Evolutionary conservation across 1,140 invertebrate genomes (phyloP).

Genomic region (Drosophila parabipectinata): DNA sequence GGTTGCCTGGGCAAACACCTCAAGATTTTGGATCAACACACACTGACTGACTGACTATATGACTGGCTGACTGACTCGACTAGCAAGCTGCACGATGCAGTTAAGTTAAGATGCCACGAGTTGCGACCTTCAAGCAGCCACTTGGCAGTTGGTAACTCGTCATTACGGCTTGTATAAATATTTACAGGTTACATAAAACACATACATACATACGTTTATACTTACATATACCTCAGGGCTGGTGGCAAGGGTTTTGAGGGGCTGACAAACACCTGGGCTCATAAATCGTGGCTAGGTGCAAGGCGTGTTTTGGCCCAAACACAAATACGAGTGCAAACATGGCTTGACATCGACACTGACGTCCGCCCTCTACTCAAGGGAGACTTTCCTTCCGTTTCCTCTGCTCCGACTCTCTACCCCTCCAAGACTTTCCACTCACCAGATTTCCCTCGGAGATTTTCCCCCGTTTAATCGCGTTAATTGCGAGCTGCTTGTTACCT

Average conservation of each 20-base stretch:
- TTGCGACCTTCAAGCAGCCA: slow-evolving; percentile 51
- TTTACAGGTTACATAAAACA: slow-evolving; percentile 70
- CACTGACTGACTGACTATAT: not conserved
- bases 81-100: slow-evolving; percentile 32
- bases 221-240: too few relatives aligned
- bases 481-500: slow-evolving; percentile 76
- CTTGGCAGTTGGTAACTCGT: slow-evolving; percentile 66
- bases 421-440: slow-evolving; percentile 49
- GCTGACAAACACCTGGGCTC: slow-evolving; percentile 39
- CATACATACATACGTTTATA: slow-evolving; percentile 3
- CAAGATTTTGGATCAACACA: slow-evolving; percentile 44
- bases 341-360: slow-evolving; percentile 48
- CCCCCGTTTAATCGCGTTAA: slow-evolving; percentile 74
- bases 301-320: slow-evolving; percentile 48
- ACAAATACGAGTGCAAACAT: slow-evolving; percentile 46
- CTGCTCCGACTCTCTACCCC: slow-evolving; percentile 2
- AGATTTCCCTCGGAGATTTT: not conserved
- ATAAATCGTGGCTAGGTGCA: slow-evolving; percentile 58
- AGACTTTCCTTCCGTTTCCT: not conserved
- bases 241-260: slow-evolving; percentile 1
- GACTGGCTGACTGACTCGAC: slow-evolving; percentile 31
- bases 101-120: slow-evolving; percentile 16
- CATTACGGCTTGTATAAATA: slow-evolving; percentile 76
- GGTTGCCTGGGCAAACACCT: slow-evolving; percentile 45
- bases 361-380: slow-evolving; percentile 9